A percentile compares a stretch with the other conserved stretches of the same genome.
Evolutionary conservation across 2,797 vertebrate species (phyloP).

Genomic region (Clarias laeviceps): DNA sequence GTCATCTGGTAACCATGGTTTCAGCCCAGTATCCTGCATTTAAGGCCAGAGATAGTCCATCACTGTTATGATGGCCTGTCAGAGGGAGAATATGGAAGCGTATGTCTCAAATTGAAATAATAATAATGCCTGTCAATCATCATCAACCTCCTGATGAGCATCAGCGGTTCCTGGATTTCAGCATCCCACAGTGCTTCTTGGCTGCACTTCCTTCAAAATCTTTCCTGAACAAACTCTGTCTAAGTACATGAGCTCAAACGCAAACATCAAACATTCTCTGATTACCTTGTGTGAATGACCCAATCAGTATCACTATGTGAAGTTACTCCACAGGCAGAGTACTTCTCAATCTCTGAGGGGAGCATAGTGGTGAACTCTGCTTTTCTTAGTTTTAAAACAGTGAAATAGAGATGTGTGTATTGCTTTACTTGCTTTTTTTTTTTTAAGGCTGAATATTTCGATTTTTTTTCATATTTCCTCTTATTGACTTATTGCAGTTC

Average conservation of each 20-base stretch:
- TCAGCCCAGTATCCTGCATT: constrained; percentile 49
- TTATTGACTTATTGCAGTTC: neutral
- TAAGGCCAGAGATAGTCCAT: constrained; percentile 57
- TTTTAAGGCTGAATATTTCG: neutral
- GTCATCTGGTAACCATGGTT: constrained; percentile 59
- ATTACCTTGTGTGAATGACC: constrained; percentile 39
- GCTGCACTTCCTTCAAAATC: constrained; percentile 18
- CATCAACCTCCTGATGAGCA: constrained; percentile 58
- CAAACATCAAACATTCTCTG: constrained; percentile 31
- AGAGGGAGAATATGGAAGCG: constrained; percentile 49
- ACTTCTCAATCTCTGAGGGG: constrained; percentile 18
- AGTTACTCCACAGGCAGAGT: constrained; percentile 1
- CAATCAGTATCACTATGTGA: constrained; percentile 23
- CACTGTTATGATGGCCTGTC: constrained; percentile 58
- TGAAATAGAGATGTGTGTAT: neutral
- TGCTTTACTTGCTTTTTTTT: neutral
- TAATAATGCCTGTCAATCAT: constrained; percentile 61
- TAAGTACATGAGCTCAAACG: constrained; percentile 9
- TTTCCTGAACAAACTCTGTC: constrained; percentile 41
- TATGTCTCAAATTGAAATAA: constrained; percentile 60
- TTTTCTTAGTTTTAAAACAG: neutral
- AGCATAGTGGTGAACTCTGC: neutral
- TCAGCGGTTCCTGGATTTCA: constrained; percentile 40
- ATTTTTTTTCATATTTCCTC: neutral
- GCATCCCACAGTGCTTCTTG: constrained; percentile 42